Evolutionary conservation across 2,888 invertebrate genomes (phyloP), one percentile per base, ranked within the genome.

Genomic region (Hoplodrina blanda): DNA sequence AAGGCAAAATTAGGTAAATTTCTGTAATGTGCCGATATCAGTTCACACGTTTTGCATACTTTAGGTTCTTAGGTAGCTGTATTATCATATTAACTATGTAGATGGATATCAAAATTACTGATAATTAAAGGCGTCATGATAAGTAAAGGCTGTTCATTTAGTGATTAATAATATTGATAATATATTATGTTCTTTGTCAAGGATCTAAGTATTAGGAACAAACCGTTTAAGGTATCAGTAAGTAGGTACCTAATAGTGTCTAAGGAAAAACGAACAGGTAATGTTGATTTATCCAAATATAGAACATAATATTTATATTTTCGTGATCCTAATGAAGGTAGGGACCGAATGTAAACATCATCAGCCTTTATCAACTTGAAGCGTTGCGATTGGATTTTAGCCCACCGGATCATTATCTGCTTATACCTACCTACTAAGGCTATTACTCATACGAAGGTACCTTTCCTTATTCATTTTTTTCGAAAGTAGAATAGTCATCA

Each of bases 91-190:
- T 41, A 37, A 37, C 44, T 57, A 75, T 57, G 19, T 57, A 44
- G 30, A 75, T 79, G 54, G 7, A 52, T 75, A 80, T 75, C 46
- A 49, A 65, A 72, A 74, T 50, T 15, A 57, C n/a, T 44, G 33
- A 74, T 54, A 57, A 44, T 44, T 44, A 44, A 44, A 44, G 44
- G 44, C 15, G 50, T 80, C 69, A 68, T 41, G 62, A 76, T 76
- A 46, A 76, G 25, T 20, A 49, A 57, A 57, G 25, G 17, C 30
- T 74, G 57, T 62, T 62, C 44, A 55, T 56, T 56, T 17, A 19
- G 7, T 62, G 25, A 57, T 55, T 50, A 62, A 67, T 52, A 46
- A 19, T 6, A 41, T 15, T 46, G 80, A 75, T 75, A 61, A 57
- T 64, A 2, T 25, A 41, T 46, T 19, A 37, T 52, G 46, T n/a